These are phyloP conservation scores for Oenanthe oenanthe DNA, from an alignment of 2,113 vertebrate genomes.

Conservation along the genomic window DNA sequence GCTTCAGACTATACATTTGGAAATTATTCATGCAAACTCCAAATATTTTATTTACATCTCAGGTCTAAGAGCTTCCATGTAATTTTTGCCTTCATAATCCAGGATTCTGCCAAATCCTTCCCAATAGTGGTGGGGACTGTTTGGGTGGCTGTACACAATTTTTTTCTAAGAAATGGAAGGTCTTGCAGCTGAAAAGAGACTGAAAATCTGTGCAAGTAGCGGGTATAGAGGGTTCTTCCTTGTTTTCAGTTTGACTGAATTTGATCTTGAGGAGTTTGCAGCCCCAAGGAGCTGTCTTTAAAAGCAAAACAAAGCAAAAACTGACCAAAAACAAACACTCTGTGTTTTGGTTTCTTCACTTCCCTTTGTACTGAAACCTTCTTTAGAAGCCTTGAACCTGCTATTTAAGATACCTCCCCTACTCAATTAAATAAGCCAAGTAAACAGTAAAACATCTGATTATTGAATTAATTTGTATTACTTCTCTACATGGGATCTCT, in stretches of 20 bases:
- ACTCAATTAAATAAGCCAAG: background rate
- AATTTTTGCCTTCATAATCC: background rate
- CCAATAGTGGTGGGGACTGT: background rate
- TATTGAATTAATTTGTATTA: background rate
- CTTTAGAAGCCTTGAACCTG: background rate
- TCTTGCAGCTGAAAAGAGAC: background rate
- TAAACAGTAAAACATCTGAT: background rate
- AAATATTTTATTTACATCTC: background rate
- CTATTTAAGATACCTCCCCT: background rate
- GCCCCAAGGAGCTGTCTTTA: background rate
- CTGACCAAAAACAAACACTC: background rate
- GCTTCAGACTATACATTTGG: background rate
- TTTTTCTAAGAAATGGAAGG: background rate
- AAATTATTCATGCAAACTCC: background rate
- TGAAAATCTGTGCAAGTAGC: background rate
- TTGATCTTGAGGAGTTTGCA: background rate
- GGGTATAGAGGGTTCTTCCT: background rate
- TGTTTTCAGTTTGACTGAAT: background rate
- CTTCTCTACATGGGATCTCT: background rate
- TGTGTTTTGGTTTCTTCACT: background rate
- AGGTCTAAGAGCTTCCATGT: background rate
- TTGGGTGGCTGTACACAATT: fast-evolving
- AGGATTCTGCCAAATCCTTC: background rate
- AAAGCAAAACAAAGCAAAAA: background rate
- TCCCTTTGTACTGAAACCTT: background rate